phyloP scores from a whole-genome alignment of 2,888 invertebrate species.

The Myathropa florea region DNA sequence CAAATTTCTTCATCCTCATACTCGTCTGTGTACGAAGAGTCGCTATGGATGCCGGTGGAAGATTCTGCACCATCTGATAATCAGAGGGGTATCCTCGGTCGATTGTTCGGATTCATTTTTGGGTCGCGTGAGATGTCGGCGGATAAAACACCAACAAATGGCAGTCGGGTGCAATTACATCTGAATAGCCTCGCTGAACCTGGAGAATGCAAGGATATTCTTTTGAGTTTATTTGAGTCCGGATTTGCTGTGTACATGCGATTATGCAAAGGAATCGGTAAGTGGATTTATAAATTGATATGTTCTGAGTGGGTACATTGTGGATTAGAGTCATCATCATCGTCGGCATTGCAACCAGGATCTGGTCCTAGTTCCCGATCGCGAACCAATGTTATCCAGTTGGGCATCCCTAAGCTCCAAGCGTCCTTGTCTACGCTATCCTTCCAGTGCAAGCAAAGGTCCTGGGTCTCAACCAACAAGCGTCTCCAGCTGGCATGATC shows the following conservation, averaged over 20 bases:
- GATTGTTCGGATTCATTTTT: constrained; percentile 77
- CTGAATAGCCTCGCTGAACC: constrained; percentile 74
- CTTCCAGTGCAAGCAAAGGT: too few species aligned
- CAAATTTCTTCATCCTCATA: constrained; percentile 46
- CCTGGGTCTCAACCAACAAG: too few species aligned
- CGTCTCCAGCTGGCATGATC: too few species aligned
- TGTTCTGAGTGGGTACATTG: not conserved
- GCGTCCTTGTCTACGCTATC: too few species aligned
- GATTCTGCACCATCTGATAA: constrained; percentile 4
- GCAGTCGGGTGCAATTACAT: constrained; percentile 69
- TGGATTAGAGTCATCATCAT: too few species aligned
- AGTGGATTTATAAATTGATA: constrained; percentile 69
- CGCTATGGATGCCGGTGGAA: not conserved
- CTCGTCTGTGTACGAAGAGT: not conserved
- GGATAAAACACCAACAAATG: constrained; percentile 21
- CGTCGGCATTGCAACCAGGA: too few species aligned
- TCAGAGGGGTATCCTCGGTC: constrained; percentile 39
- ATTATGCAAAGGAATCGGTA: constrained; percentile 77
- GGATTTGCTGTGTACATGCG: constrained; percentile 79
- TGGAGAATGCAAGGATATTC: constrained; percentile 77
- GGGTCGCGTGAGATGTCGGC: constrained; percentile 68
- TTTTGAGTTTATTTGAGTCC: constrained; percentile 79
- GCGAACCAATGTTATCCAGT: too few species aligned
- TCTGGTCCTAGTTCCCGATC: too few species aligned
- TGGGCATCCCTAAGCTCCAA: too few species aligned